Conservation (phyloP, 2,888 invertebrate genomes). For the Penaeus monodon region DNA sequence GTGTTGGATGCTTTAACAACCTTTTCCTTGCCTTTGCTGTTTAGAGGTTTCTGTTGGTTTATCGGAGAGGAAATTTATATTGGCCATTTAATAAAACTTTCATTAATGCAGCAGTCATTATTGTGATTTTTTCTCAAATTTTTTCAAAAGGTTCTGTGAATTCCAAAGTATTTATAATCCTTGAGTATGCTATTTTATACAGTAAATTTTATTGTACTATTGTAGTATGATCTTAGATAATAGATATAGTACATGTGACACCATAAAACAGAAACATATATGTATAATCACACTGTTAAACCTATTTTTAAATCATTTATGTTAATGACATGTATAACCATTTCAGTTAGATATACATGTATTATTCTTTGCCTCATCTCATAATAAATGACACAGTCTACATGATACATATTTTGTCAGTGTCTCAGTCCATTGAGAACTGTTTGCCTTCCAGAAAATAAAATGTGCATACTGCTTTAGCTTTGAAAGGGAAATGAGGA, state of each 20-base stretch:
- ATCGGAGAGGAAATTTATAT: too few species aligned
- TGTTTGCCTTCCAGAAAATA: slow-evolving; percentile 34
- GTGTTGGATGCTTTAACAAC: too few species aligned
- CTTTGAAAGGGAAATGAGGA: slow-evolving; percentile 21
- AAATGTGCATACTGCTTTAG: slow-evolving; percentile 19
- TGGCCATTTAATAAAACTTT: neutral
- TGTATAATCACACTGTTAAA: too few species aligned
- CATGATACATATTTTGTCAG: neutral
- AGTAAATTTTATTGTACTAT: neutral
- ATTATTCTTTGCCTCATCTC: neutral
- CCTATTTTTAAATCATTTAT: too few species aligned
- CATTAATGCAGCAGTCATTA: neutral
- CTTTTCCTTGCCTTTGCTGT: too few species aligned
- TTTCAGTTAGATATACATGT: too few species aligned
- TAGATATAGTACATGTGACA: too few species aligned
- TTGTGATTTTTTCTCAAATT: neutral
- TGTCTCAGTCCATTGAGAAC: slow-evolving; percentile 15
- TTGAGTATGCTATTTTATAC: neutral
- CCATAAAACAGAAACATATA: too few species aligned
- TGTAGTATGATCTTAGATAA: too few species aligned
- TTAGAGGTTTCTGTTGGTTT: too few species aligned
- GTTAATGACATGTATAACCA: too few species aligned
- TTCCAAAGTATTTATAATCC: neutral
- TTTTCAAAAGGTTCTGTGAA: neutral
- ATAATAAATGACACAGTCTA: neutral